A percentile compares a stretch with the other conserved stretches of the same genome.
phyloP scores from a whole-genome alignment of 2,797 vertebrate species.

The Poeciliopsis presidionis region DNA sequence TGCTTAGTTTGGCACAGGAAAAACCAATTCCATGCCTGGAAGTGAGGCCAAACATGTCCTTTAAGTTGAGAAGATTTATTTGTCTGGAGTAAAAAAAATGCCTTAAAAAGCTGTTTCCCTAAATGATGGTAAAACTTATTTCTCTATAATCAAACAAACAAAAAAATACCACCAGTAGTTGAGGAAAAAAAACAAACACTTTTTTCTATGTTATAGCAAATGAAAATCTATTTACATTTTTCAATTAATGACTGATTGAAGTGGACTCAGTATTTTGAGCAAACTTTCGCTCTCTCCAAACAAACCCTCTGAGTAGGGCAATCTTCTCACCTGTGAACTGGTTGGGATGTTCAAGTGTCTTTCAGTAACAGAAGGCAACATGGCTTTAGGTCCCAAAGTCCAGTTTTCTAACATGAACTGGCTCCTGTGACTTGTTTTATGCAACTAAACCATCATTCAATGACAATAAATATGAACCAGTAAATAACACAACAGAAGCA shows the following conservation, averaged over 20 bases:
- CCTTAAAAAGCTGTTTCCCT: background rate
- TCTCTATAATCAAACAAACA: background rate
- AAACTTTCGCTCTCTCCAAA: slow-evolving; percentile 9
- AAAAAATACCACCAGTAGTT: background rate
- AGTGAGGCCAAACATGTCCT: background rate
- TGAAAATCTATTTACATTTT: background rate
- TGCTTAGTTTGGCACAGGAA: slow-evolving; percentile 5
- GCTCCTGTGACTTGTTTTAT: slow-evolving; percentile 28
- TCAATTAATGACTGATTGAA: background rate
- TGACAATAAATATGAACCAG: slow-evolving; percentile 30
- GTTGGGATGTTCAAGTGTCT: slow-evolving; percentile 73
- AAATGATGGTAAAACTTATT: background rate
- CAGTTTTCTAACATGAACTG: slow-evolving; percentile 42
- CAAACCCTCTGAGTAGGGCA: background rate
- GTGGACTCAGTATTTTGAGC: slow-evolving; percentile 3
- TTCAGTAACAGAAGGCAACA: slow-evolving; percentile 79
- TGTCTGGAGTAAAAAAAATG: background rate
- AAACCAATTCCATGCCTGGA: background rate
- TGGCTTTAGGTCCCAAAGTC: slow-evolving; percentile 78
- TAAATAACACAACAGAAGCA: slow-evolving; percentile 31
- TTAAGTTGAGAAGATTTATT: background rate
- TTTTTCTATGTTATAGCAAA: slow-evolving; percentile 1
- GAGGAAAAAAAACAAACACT: background rate
- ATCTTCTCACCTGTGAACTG: slow-evolving; percentile 28
- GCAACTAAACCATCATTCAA: slow-evolving; percentile 11